A percentile compares a stretch with the other conserved stretches of the same genome.
Conservation (phyloP, 2,888 invertebrate species). For the Hyalella azteca region DNA sequence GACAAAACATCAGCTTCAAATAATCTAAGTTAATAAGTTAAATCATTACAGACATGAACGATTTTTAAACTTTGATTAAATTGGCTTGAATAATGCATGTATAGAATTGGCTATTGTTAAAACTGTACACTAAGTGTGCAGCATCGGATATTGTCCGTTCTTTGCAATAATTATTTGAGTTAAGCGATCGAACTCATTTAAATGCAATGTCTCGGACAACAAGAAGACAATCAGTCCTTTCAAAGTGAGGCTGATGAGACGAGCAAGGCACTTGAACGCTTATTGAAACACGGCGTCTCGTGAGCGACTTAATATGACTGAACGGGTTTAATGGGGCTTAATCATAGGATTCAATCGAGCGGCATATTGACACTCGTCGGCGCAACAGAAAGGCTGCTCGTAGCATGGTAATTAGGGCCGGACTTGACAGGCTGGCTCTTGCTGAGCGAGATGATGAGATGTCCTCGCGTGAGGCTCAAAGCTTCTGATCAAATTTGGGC, state of each 20-base stretch:
- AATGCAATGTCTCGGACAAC: too few relatives aligned
- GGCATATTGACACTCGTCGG: constrained; percentile 29
- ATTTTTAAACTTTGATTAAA: too few relatives aligned
- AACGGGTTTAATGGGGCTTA: constrained; percentile 8
- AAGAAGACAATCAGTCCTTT: too few relatives aligned
- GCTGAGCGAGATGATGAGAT: neutral
- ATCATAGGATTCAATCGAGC: neutral
- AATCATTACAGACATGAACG: too few relatives aligned
- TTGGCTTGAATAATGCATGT: too few relatives aligned
- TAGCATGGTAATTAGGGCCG: neutral
- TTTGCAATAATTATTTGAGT: too few relatives aligned
- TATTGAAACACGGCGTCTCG: neutral
- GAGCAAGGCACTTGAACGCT: neutral
- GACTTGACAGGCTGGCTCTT: constrained; percentile 4
- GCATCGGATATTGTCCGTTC: too few relatives aligned
- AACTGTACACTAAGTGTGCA: too few relatives aligned
- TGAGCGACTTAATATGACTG: neutral
- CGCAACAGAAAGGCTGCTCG: neutral
- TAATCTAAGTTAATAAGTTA: too few relatives aligned
- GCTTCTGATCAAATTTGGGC: constrained; percentile 29
- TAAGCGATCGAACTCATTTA: too few relatives aligned
- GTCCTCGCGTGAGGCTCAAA: neutral
- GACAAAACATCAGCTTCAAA: too few relatives aligned
- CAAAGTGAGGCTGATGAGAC: neutral
- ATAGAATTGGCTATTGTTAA: too few relatives aligned